Conservation (phyloP, 2,797 vertebrate genomes). For the Eupleurogrammus muticus region DNA sequence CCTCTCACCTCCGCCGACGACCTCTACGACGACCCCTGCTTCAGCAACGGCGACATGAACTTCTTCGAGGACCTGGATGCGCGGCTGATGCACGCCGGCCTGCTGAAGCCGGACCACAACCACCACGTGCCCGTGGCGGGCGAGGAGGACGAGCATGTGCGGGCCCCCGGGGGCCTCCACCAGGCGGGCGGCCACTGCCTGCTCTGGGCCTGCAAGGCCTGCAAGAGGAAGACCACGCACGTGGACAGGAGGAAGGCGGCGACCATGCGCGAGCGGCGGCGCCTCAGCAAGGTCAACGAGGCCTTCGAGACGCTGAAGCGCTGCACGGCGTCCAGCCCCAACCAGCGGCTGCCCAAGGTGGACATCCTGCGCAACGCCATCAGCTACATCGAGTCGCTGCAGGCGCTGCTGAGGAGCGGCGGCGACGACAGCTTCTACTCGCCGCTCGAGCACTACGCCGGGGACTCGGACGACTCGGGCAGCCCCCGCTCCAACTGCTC, state of each 20-base stretch:
- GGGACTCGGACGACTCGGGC: conserved; percentile 93
- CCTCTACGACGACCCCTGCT: conserved; percentile 95
- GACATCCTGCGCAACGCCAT: conserved; percentile 98
- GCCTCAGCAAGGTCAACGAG: conserved; percentile 96
- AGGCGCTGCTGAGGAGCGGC: conserved; percentile 88
- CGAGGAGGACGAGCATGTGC: conserved; percentile 90
- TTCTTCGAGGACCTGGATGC: conserved; percentile 96
- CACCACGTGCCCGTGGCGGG: conserved; percentile 82
- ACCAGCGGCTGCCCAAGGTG: conserved; percentile 96
- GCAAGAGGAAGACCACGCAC: conserved; percentile 96
- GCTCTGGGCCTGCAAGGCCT: conserved; percentile 98
- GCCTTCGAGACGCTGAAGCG: conserved; percentile 97
- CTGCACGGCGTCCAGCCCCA: conserved; percentile 94
- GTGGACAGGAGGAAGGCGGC: conserved; percentile 94
- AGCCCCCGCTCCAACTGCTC: conserved; percentile 97
- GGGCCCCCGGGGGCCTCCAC: conserved; percentile 89
- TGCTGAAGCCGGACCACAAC: conserved; percentile 88
- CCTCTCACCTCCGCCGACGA: conserved; percentile 90
- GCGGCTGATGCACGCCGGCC: conserved; percentile 88
- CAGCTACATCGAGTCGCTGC: conserved; percentile 96
- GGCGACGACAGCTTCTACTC: conserved; percentile 90
- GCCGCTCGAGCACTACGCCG: conserved; percentile 89
- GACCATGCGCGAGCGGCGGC: conserved; percentile 93
- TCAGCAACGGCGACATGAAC: conserved; percentile 93
- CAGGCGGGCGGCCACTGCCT: conserved; percentile 95